A percentile compares a stretch with the other conserved stretches of the same genome.
These are phyloP conservation scores for Neomonachus schauinslandi DNA, from an alignment of 2,113 vertebrate species.

Conservation along the genomic window DNA sequence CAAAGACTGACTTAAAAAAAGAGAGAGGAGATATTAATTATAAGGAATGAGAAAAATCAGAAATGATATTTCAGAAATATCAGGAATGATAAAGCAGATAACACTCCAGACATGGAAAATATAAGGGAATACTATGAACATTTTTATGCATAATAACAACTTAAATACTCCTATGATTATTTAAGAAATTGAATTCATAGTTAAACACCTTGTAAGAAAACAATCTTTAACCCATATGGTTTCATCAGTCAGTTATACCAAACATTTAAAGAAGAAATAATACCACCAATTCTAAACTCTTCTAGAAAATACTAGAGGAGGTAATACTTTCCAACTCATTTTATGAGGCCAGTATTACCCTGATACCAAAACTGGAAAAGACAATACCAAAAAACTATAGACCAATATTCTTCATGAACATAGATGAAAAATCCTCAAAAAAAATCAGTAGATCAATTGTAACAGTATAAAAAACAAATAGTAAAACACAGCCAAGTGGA, in stretches of 20 bases:
- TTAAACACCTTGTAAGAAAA: background rate
- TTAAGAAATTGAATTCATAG: background rate
- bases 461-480: background rate
- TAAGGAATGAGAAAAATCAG: background rate
- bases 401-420: background rate
- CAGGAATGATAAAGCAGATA: background rate
- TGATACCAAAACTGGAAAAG: background rate
- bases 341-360: background rate
- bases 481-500: background rate
- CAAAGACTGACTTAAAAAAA: background rate
- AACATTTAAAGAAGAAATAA: background rate
- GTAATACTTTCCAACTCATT: background rate
- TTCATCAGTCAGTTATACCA: background rate
- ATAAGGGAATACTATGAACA: background rate
- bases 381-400: background rate
- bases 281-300: background rate
- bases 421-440: background rate
- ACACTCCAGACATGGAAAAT: background rate
- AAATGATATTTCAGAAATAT: background rate
- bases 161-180: background rate
- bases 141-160: background rate
- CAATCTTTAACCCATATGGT: background rate
- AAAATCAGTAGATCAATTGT: background rate
- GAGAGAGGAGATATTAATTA: background rate
- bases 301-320: background rate